Evolutionary conservation across 2,113 vertebrate genomes (phyloP).

Genomic region (Archilochus colubris): DNA sequence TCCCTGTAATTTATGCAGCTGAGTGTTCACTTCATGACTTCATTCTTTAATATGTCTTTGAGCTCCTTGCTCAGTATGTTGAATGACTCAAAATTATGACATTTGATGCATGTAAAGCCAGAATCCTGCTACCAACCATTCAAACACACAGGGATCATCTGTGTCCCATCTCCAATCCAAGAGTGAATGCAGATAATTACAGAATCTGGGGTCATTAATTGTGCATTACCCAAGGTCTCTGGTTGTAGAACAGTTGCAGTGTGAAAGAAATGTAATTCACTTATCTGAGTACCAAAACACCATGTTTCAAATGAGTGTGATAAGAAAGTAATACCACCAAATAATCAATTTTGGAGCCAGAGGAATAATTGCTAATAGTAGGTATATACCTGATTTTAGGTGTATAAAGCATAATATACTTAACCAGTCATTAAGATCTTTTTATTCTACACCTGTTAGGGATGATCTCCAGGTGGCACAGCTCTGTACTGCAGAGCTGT

Average conservation of each 20-base stretch:
- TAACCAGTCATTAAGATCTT: neutral
- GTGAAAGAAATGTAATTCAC: neutral
- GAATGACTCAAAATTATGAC: neutral
- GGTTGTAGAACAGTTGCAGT: neutral
- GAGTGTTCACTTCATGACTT: constrained; percentile 1
- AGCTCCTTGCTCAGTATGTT: neutral
- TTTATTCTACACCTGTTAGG: neutral
- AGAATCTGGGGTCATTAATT: neutral
- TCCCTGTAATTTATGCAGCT: constrained; percentile 3
- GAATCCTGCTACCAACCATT: neutral
- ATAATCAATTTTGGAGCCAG: neutral
- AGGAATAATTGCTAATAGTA: neutral
- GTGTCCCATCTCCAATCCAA: neutral
- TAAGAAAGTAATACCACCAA: neutral
- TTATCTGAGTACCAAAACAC: neutral
- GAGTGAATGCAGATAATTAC: neutral
- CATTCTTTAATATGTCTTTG: neutral
- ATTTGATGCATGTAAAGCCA: neutral
- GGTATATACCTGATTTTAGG: neutral
- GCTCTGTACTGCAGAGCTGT: neutral
- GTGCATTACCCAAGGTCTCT: neutral
- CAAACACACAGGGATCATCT: neutral
- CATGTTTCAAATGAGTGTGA: neutral
- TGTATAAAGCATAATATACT: neutral
- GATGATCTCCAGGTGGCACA: neutral